phyloP scores from a whole-genome alignment of 2,797 vertebrate genomes.

The Linurgus olivaceus region DNA sequence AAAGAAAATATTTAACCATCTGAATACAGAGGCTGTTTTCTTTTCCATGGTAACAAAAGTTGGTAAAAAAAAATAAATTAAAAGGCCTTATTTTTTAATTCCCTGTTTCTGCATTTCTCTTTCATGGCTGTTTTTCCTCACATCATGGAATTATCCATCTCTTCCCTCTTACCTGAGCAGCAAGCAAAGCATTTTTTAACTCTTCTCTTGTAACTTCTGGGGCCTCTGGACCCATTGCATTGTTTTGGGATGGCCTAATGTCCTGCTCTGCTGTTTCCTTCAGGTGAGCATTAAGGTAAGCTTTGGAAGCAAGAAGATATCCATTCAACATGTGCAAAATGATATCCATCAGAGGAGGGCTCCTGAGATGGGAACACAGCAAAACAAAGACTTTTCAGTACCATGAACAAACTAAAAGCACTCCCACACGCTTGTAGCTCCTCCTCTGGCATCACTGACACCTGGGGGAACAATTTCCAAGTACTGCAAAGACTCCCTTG shows the following conservation, averaged over 20 bases:
- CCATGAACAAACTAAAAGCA: background rate
- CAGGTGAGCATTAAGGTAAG: slow-evolving; percentile 92
- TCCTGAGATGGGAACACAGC: slow-evolving; percentile 72
- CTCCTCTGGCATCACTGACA: background rate
- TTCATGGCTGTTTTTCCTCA: background rate
- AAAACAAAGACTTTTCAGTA: background rate
- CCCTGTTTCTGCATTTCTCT: background rate
- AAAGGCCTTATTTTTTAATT: background rate
- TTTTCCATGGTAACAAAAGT: background rate
- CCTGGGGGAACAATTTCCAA: background rate
- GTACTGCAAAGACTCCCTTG: background rate
- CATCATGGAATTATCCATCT: background rate
- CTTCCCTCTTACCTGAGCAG: slow-evolving; percentile 87
- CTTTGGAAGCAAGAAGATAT: slow-evolving; percentile 95
- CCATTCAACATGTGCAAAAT: slow-evolving; percentile 97
- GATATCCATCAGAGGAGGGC: slow-evolving; percentile 94
- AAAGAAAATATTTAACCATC: background rate
- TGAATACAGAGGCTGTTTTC: background rate
- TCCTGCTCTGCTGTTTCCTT: slow-evolving; percentile 97
- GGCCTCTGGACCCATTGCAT: slow-evolving; percentile 84
- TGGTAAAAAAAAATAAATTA: background rate
- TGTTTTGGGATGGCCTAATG: slow-evolving; percentile 84
- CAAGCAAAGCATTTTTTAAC: slow-evolving; percentile 92
- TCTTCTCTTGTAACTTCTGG: slow-evolving; percentile 97
- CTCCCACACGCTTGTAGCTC: background rate